Evolutionary conservation across 1,140 invertebrate genomes (phyloP).

Genomic region (Monomorium pharaonis): DNA sequence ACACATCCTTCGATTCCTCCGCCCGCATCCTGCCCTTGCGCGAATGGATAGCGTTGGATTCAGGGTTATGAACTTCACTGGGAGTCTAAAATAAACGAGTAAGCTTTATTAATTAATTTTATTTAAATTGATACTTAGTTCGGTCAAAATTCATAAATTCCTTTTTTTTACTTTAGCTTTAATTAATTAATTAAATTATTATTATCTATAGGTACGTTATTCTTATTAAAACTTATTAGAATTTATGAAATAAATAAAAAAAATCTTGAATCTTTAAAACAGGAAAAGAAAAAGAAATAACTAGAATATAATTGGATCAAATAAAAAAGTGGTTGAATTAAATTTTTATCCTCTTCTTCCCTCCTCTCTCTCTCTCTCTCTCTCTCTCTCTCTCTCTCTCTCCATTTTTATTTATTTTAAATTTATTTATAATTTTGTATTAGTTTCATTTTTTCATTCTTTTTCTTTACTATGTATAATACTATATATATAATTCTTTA

Average conservation of each 20-base stretch:
- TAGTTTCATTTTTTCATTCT: no score
- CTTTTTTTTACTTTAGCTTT: neutral
- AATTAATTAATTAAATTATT: neutral
- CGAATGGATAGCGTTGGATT: neutral
- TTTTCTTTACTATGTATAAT: no score
- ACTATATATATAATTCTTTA: no score
- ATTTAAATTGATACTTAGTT: neutral
- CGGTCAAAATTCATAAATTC: neutral
- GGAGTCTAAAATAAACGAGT: neutral
- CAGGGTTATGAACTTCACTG: neutral
- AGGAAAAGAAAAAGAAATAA: neutral
- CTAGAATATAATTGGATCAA: neutral
- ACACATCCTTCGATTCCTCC: neutral
- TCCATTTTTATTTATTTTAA: no score
- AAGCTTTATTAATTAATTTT: neutral
- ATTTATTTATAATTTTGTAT: no score
- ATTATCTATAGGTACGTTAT: neutral
- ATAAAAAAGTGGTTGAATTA: neutral
- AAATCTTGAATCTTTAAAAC: neutral
- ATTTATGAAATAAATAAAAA: neutral
- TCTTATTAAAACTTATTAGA: neutral
- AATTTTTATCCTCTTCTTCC: neutral
- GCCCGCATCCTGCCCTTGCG: neutral
- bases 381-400: neutral
- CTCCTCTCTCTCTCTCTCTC: neutral